These are phyloP conservation scores for Yponomeuta cagnagella DNA, from an alignment of 2,888 invertebrate genomes.

Conservation along the genomic window DNA sequence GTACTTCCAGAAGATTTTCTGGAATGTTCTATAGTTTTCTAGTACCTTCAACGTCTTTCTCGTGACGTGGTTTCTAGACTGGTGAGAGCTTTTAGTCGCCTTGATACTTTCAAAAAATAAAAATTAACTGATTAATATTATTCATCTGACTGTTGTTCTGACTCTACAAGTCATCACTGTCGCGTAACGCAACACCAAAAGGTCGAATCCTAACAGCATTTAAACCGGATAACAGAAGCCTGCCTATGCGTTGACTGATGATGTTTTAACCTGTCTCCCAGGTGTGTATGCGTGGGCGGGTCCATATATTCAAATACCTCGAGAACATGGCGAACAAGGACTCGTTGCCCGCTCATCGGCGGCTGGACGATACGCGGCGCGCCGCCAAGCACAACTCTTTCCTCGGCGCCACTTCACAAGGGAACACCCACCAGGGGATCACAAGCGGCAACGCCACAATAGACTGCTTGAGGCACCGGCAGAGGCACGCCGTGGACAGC, in stretches of 20 bases:
- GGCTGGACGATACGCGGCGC: conserved; percentile 66
- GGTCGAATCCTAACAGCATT: too few relatives aligned
- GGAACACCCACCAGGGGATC: conserved; percentile 50
- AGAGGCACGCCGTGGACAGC: conserved; percentile 87
- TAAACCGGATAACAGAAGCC: too few relatives aligned
- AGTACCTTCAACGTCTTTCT: too few relatives aligned
- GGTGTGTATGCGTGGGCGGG: conserved; percentile 93
- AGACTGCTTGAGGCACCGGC: conserved; percentile 66
- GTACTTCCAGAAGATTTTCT: too few relatives aligned
- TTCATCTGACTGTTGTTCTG: too few relatives aligned
- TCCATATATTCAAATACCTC: conserved; percentile 96
- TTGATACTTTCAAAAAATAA: too few relatives aligned
- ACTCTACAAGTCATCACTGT: too few relatives aligned
- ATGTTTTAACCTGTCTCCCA: conserved; percentile 36
- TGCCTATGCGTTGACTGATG: background rate
- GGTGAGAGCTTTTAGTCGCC: too few relatives aligned
- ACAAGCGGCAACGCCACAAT: conserved; percentile 66
- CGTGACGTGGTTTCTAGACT: too few relatives aligned
- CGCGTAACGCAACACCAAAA: too few relatives aligned
- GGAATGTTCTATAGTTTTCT: too few relatives aligned
- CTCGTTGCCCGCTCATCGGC: conserved; percentile 62
- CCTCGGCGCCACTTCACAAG: conserved; percentile 45
- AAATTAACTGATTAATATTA: too few relatives aligned
- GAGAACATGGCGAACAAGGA: conserved; percentile 90
- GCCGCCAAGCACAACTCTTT: conserved; percentile 61